Percentiles rank a stretch among this genome's conserved stretches.
Conservation (phyloP, 2,113 vertebrate genomes). For the Diadophis punctatus region DNA sequence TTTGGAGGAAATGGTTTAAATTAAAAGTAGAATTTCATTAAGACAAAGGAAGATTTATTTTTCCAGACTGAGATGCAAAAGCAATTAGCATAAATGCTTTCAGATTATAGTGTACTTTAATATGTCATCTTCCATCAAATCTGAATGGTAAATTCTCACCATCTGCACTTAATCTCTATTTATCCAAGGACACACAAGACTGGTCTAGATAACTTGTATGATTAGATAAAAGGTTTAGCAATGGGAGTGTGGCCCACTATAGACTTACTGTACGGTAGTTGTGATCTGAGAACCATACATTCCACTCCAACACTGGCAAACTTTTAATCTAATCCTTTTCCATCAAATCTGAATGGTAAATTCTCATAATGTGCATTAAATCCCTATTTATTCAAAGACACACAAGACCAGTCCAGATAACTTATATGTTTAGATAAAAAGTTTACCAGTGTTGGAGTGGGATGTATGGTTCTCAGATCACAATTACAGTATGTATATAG, state of each 20-base stretch:
- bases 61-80: neutral
- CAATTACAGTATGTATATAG: too few species aligned
- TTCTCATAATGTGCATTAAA: neutral
- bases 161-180: neutral
- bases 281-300: too few species aligned
- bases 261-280: too few species aligned
- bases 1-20: neutral
- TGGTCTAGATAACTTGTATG: neutral
- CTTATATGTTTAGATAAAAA: neutral
- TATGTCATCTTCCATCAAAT: neutral
- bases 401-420: neutral
- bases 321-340: too few species aligned
- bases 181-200: neutral
- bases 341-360: neutral
- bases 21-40: neutral
- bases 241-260: neutral
- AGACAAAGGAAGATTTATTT: neutral
- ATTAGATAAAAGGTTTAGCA: conserved; percentile 1
- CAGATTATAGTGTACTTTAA: neutral
- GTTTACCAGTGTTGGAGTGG: neutral
- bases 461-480: too few species aligned
- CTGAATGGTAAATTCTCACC: neutral
- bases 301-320: too few species aligned
- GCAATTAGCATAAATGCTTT: neutral
- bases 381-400: neutral